These are phyloP conservation scores for Montipora sp. DNA, from an alignment of 64 coral and sea anemone genomes.

Conservation along the genomic window DNA sequence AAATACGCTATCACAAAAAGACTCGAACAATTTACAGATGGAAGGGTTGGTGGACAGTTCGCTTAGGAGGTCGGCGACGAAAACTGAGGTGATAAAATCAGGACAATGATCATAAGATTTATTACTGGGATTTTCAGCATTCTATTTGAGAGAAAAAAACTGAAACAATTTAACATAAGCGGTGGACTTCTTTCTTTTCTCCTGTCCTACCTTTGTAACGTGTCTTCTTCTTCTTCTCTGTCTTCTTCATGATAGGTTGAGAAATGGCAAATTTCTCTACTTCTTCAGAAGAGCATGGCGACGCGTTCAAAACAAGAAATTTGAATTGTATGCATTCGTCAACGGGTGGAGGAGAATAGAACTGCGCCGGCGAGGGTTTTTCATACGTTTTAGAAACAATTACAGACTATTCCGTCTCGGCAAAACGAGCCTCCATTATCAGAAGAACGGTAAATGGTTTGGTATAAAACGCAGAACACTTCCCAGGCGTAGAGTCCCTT, in stretches of 20 bases:
- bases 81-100: slow-evolving; percentile 14
- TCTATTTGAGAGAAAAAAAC: no score
- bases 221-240: background rate
- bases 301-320: background rate
- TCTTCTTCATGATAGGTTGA: background rate
- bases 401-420: background rate
- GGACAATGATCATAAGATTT: background rate
- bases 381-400: background rate
- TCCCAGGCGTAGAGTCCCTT: background rate
- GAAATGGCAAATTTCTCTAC: slow-evolving; percentile 6
- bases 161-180: no score
- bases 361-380: background rate
- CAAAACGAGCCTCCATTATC: background rate
- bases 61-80: slow-evolving; percentile 32
- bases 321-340: background rate
- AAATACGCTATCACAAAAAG: slow-evolving; percentile 4
- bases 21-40: background rate
- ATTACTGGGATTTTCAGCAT: no score
- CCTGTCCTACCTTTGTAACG: background rate
- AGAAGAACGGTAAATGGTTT: background rate
- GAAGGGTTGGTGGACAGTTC: background rate
- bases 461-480: background rate
- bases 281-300: slow-evolving; percentile 18
- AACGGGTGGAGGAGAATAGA: background rate
- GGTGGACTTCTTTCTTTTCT: background rate